phyloP scores from a whole-genome alignment of 2,797 vertebrate species.

The Sardinella longiceps region DNA sequence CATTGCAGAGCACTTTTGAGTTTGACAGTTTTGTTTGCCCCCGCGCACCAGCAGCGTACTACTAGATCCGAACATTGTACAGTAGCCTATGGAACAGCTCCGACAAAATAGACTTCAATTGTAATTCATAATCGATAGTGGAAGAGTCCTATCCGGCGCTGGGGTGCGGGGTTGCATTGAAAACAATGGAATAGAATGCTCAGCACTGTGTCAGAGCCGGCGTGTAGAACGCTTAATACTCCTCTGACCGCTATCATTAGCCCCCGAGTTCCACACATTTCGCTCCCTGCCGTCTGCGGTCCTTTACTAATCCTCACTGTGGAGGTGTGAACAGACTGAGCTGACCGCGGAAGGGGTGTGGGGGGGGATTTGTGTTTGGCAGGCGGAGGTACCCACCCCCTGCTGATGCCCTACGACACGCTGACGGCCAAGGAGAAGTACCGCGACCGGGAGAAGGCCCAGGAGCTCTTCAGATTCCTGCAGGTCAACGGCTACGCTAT shows the following conservation, averaged over 20 bases:
- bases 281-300: background rate
- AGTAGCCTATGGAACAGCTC: too few species aligned
- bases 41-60: too few species aligned
- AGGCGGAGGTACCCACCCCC: conserved; percentile 93
- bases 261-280: conserved; percentile 27
- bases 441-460: conserved; percentile 93
- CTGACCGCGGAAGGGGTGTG: background rate
- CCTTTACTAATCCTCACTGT: background rate
- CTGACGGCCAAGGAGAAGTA: conserved; percentile 97
- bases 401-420: conserved; percentile 96
- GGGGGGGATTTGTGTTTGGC: conserved; percentile 9
- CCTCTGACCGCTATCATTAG: background rate
- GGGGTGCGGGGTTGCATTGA: too few species aligned
- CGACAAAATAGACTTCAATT: too few species aligned
- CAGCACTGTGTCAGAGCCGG: too few species aligned
- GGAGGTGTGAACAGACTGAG: background rate
- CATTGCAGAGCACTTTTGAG: too few species aligned
- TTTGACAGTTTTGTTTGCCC: too few species aligned
- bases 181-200: too few species aligned
- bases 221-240: too few species aligned
- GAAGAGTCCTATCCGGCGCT: too few species aligned
- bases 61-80: too few species aligned
- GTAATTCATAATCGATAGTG: too few species aligned
- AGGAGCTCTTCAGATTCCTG: conserved; percentile 95
- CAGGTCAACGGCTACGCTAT: conserved; percentile 89